Conservation (phyloP, 92 coral and sea anemone species). For the Epizoanthus ramosus region DNA sequence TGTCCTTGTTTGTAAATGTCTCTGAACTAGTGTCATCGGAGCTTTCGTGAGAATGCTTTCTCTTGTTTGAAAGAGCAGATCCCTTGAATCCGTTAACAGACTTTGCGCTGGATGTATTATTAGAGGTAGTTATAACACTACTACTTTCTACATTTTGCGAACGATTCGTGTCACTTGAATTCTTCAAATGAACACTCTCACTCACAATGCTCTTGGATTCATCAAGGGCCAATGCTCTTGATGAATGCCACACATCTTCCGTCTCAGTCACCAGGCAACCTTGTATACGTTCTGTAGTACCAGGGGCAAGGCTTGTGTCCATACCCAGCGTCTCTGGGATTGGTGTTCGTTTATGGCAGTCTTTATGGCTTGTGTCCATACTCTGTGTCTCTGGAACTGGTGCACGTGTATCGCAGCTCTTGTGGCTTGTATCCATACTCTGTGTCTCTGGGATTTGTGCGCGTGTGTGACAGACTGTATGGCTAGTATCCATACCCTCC, state of each 20-base stretch:
- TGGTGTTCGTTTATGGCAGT: background rate
- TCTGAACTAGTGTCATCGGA: background rate
- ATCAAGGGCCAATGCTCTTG: background rate
- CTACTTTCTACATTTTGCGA: background rate
- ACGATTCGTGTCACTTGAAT: background rate
- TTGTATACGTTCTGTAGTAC: background rate
- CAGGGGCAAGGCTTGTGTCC: background rate
- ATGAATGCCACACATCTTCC: background rate
- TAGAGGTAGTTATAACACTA: background rate
- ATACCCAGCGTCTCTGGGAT: constrained; percentile 22
- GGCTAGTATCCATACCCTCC: constrained; percentile 5
- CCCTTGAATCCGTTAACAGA: background rate
- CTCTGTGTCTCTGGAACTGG: constrained; percentile 20
- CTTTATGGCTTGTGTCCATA: background rate
- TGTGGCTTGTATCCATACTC: background rate
- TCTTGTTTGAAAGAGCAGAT: no score
- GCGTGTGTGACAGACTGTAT: background rate
- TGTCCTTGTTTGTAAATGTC: background rate
- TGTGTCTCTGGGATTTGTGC: constrained; percentile 14
- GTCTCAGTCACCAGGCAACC: constrained; percentile 22
- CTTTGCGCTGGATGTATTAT: background rate
- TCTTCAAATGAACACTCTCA: background rate
- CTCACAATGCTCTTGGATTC: constrained; percentile 12
- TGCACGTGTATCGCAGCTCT: background rate
- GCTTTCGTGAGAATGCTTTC: background rate